Base-by-base conservation (phyloP, 2,113 vertebrate genomes). In the Gavialis gangeticus region DNA sequence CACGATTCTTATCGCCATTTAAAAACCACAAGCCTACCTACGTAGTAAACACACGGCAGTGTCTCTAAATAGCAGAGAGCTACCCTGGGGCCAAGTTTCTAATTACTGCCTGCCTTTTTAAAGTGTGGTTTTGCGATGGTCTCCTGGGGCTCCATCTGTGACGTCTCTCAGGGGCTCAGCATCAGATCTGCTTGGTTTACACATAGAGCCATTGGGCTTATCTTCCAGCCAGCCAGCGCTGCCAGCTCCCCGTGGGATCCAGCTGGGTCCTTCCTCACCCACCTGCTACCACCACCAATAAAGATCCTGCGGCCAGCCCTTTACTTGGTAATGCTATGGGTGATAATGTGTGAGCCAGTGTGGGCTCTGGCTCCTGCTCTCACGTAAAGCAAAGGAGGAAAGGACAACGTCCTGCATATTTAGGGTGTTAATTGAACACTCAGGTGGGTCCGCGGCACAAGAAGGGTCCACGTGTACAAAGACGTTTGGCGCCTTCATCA, bases 11-110 rank as follows among this genome's bases (percentile, higher is more conserved):
- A 87, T 88, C 95, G 71, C 85, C 76, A 59, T 79, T 95, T 90
- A 77, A 97, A 96, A 97, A 78, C 86, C 94, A 76, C 87, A 62
- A 92, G 90, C 58, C 86, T 83, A 85, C 90, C 93, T 95, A 54
- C 58, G n/a, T 21, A 92, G 91, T 81, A 90, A 95, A 95, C 93
- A 92, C 89, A 86, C 22, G 64, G 75, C 86, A 75, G 78, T 25
- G 71, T 60, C 94, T 96, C 30, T 15, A 91, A 97, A 88, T 89
- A 96, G 88, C 92, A 58, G 55, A 14, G 1, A 46, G 64, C 69
- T 92, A 73, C 88, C 86, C 69, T 2, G 19, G 73, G 96, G 91
- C 86, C 87, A 79, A 8, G 16, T 93, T 93, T 96, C 96, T 88
- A 79, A 28, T 91, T 92, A 84, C 95, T 88, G n/a, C 2, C 59